Percentiles rank a stretch among this genome's conserved stretches.
Conservation (phyloP, 2,113 vertebrate species). For the Hiodon tergisus region DNA sequence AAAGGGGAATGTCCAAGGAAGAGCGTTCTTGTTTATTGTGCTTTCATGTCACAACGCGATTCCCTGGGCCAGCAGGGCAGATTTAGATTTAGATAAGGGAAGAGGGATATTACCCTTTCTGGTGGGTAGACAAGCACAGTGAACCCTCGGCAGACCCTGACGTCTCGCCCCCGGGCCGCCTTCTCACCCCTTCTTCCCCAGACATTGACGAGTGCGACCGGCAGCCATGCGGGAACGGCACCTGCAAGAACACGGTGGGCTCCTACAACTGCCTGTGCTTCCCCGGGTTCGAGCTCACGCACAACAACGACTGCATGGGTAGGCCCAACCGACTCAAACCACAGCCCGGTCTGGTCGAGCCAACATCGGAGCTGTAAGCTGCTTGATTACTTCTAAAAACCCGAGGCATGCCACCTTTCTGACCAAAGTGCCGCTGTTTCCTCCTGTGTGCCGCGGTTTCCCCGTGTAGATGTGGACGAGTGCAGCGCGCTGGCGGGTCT, state of each 20-base stretch:
- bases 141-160: not conserved
- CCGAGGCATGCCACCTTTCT: too few species aligned
- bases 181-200: slow-evolving; percentile 43
- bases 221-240: slow-evolving; percentile 84
- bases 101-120: too few species aligned
- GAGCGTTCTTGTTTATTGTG: not conserved
- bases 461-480: slow-evolving; percentile 75
- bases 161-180: not conserved
- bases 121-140: too few species aligned
- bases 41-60: not conserved
- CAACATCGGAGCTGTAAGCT: too few species aligned
- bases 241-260: slow-evolving; percentile 85
- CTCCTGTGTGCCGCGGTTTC: not conserved
- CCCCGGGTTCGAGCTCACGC: slow-evolving; percentile 80
- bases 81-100: too few species aligned
- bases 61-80: not conserved
- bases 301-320: slow-evolving; percentile 89
- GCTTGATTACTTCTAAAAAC: too few species aligned
- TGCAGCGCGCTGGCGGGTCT: slow-evolving; percentile 77
- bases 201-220: slow-evolving; percentile 86
- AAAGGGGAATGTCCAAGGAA: not conserved
- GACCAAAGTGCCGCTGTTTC: not conserved
- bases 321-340: not conserved
- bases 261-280: slow-evolving; percentile 94
- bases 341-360: too few species aligned